These are phyloP conservation scores for Amiota minor DNA, from an alignment of 2,888 invertebrate species.

Conservation along the genomic window DNA sequence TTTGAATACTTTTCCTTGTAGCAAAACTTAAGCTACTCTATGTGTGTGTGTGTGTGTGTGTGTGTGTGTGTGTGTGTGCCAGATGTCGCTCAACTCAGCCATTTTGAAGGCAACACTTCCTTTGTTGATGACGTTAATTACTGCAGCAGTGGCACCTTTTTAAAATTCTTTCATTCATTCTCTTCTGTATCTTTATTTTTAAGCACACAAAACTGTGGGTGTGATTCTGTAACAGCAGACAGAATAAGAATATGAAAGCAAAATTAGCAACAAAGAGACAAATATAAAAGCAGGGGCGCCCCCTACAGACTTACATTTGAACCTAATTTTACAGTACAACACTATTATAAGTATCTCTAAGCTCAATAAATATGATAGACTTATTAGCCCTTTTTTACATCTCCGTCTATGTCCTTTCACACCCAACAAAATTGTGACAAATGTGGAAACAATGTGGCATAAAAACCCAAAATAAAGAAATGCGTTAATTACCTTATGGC, in stretches of 20 bases:
- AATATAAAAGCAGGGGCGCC: no score
- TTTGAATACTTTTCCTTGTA: conserved; percentile 32
- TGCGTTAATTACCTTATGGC: conserved; percentile 28
- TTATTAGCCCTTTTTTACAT: no score
- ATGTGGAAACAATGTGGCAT: no score
- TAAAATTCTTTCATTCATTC: neutral
- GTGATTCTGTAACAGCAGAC: neutral
- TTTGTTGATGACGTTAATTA: conserved; percentile 27
- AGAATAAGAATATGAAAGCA: neutral
- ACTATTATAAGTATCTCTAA: no score
- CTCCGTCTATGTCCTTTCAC: no score
- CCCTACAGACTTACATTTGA: no score
- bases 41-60: neutral
- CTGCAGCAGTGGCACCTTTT: conserved; percentile 12
- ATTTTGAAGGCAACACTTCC: conserved; percentile 17
- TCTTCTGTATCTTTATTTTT: no score
- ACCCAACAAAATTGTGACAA: no score
- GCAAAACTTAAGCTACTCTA: conserved; percentile 60
- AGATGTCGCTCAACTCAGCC: conserved; percentile 10
- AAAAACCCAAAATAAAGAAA: neutral
- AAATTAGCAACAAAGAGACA: neutral
- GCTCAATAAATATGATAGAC: no score
- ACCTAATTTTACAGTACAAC: no score
- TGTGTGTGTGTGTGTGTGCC: neutral
- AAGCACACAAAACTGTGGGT: no score